Evolutionary conservation across 1,140 invertebrate genomes (phyloP).

Genomic region (Drosophila rufa): DNA sequence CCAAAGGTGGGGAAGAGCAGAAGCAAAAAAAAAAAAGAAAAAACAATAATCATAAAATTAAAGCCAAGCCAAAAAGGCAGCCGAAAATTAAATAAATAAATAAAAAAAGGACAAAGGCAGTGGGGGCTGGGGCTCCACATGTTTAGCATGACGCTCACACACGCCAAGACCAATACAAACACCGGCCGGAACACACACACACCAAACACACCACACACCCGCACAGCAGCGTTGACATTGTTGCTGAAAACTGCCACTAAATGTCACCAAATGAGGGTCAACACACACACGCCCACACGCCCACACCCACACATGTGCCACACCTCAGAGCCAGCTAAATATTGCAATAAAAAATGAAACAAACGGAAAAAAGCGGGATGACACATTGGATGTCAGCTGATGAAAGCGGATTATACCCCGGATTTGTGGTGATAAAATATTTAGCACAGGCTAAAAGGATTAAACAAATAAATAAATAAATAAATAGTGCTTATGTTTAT

Average conservation of each 20-base stretch:
- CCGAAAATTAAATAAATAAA: constrained; percentile 62
- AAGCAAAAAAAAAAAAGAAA: constrained; percentile 18
- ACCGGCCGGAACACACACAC: neutral
- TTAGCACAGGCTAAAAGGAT: neutral
- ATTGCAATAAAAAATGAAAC: constrained; percentile 35
- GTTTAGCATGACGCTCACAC: constrained; percentile 45
- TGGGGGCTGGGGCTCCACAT: constrained; percentile 35
- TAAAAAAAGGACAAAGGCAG: constrained; percentile 15
- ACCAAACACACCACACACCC: neutral
- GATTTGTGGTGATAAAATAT: neutral
- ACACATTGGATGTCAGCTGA: constrained; percentile 5
- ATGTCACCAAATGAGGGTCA: constrained; percentile 83
- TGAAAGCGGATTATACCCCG: constrained; percentile 4
- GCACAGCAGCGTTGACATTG: constrained; percentile 42
- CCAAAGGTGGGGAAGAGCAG: constrained; percentile 15
- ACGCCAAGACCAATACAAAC: constrained; percentile 10
- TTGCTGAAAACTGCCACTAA: constrained; percentile 68
- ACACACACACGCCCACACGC: constrained; percentile 37
- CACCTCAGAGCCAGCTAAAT: constrained; percentile 39
- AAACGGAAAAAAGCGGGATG: neutral
- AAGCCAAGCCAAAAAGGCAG: constrained; percentile 43
- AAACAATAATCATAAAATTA: constrained; percentile 60
- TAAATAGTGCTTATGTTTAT: too few relatives aligned
- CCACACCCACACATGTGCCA: constrained; percentile 25
- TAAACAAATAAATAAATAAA: too few relatives aligned